phyloP scores from a whole-genome alignment of 2,797 vertebrate genomes.

The Carapus acus region DNA sequence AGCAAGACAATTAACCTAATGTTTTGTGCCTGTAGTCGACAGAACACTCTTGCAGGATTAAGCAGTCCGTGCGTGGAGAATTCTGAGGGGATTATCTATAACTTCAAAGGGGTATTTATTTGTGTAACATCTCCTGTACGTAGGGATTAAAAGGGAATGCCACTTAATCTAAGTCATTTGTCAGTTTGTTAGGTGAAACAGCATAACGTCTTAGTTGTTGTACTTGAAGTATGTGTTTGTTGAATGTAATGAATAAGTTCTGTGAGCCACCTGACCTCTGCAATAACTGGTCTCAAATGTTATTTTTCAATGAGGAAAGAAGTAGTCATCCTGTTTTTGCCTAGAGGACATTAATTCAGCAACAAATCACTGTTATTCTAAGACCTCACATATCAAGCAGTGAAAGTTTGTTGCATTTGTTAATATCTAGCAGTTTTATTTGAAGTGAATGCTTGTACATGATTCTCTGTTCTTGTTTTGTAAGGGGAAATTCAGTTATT shows the following conservation, averaged over 20 bases:
- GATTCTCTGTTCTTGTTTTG: neutral
- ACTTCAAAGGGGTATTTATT: conserved; percentile 66
- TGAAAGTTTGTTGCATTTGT: too few species aligned
- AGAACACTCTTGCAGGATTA: conserved; percentile 64
- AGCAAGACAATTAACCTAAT: conserved; percentile 72
- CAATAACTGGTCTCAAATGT: conserved; percentile 11
- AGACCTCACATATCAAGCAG: too few species aligned
- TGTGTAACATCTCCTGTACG: conserved; percentile 55
- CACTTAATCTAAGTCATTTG: conserved; percentile 44
- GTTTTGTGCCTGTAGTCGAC: conserved; percentile 59
- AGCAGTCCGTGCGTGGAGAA: conserved; percentile 50
- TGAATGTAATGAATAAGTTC: conserved; percentile 20
- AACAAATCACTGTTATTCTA: too few species aligned
- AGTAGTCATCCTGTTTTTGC: too few species aligned
- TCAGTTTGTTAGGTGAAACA: conserved; percentile 47
- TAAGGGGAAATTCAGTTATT: neutral
- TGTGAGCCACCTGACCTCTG: neutral
- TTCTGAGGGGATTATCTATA: conserved; percentile 57
- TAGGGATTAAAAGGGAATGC: conserved; percentile 46
- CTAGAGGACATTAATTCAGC: too few species aligned
- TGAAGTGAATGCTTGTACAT: too few species aligned
- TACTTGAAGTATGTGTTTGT: conserved; percentile 19
- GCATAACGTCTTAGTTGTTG: conserved; percentile 40
- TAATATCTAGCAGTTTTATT: too few species aligned
- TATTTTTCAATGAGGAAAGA: neutral